Conservation (phyloP, 1,140 invertebrate genomes). For the Frieseomelitta varia region DNA sequence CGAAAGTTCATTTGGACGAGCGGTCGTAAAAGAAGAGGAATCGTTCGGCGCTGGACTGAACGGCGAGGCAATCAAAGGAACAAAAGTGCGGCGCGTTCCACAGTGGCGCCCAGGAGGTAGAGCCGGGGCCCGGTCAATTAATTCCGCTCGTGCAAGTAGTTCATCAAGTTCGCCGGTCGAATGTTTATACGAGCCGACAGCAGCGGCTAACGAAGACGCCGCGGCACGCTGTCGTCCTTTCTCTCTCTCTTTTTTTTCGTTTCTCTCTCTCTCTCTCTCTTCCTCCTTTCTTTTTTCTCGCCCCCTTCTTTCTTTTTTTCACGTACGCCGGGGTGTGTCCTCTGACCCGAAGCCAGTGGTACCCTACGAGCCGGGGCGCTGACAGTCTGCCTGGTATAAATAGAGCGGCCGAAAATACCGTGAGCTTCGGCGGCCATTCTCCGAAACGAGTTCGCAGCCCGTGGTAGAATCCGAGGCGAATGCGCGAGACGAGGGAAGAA, state of each 20-base stretch:
- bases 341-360: slow-evolving; percentile 63
- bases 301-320: background rate
- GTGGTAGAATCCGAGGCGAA: slow-evolving; percentile 14
- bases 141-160: slow-evolving; percentile 49
- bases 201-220: slow-evolving; percentile 31
- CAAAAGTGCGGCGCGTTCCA: slow-evolving; percentile 19
- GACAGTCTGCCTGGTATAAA: slow-evolving; percentile 58
- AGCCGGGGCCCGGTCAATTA: slow-evolving; percentile 29
- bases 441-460: slow-evolving; percentile 30
- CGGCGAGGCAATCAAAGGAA: background rate
- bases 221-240: background rate
- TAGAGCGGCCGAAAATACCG: slow-evolving; percentile 64
- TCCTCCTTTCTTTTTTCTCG: background rate
- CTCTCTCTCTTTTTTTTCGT: background rate
- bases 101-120: slow-evolving; percentile 26
- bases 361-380: slow-evolving; percentile 45
- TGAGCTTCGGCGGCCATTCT: slow-evolving; percentile 50
- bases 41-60: background rate
- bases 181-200: slow-evolving; percentile 43
- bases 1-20: background rate
- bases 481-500: background rate
- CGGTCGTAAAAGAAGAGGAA: background rate
- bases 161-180: slow-evolving; percentile 46
- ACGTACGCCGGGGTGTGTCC: slow-evolving; percentile 63
- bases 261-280: background rate